phyloP scores from a whole-genome alignment of 2,113 vertebrate genomes.

The Vombatus ursinus region DNA sequence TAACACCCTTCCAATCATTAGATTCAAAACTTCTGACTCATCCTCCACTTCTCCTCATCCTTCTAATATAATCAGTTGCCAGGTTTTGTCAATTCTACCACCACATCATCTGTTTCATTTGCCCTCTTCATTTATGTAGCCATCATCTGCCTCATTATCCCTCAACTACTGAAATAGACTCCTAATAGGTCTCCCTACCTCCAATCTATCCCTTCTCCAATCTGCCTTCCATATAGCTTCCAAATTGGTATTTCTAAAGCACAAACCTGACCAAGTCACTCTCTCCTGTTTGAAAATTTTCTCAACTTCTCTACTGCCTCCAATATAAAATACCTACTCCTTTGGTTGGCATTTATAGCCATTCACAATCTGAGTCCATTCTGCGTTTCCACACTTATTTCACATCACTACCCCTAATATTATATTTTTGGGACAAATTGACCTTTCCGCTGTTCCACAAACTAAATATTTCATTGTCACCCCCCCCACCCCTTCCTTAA shows the following conservation, averaged over 20 bases:
- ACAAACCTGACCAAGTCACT: background rate
- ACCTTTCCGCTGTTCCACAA: background rate
- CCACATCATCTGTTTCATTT: background rate
- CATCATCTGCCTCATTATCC: background rate
- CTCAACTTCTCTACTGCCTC: background rate
- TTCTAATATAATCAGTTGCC: background rate
- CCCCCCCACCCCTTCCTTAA: background rate
- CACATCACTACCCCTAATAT: background rate
- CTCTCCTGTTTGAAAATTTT: background rate
- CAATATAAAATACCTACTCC: background rate
- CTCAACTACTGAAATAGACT: background rate
- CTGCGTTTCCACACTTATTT: background rate
- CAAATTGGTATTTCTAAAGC: background rate
- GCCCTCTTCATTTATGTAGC: background rate
- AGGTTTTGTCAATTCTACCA: background rate
- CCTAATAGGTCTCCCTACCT: background rate
- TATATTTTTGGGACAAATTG: background rate
- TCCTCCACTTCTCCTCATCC: background rate
- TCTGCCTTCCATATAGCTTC: background rate
- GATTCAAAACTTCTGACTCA: background rate
- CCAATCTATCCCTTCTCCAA: background rate
- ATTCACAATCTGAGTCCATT: background rate
- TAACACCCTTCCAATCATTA: background rate
- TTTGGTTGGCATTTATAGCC: background rate
- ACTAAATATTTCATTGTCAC: background rate